Base-by-base conservation (phyloP, 2,113 vertebrate species). In the Nothocercus julius region DNA sequence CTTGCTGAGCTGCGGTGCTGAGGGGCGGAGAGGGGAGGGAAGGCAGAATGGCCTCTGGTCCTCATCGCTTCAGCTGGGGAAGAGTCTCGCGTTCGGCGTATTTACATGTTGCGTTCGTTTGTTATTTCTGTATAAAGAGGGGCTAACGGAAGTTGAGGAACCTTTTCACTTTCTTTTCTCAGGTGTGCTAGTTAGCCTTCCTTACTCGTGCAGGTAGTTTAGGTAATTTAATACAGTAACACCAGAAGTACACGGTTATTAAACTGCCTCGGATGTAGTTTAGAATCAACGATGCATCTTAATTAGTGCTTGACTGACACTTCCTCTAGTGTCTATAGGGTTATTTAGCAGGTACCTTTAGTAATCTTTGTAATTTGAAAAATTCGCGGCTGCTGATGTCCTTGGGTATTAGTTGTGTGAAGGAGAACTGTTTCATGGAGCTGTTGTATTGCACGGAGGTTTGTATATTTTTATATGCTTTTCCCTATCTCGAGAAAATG, bases 151-250 rank as follows among this genome's bases (percentile, higher is more conserved):
- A 78, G 36, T 82, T 56, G 27, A 54, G 77, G 28, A 68, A 42
- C 22, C 56, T 90, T 80, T 80, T 85, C 18, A 34, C 83, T 85
- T 64, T 32, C 49, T 49, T 87, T 82, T 67, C 36, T 34, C 76
- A 53, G 5, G 14, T 53, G 24, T 49, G 75, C 54, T 54, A 25
- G 54, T 82, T 91, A 85, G 59, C 85, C 87, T 85, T 51, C 68
- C 42, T 45, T 62, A 80, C 91, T 89, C 75, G 93, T 87, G 78
- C 75, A 91, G 78, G 77, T 76, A 63, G 72, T 63, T 80, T 70
- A 56, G 58, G 90, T 84, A 95, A 96, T 58, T 68, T 90, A 88
- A 95, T 86, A 51, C 66, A 84, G 94, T 92, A 90, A 86, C 56
- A 69, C 34, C 73, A 96, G 92, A 92, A 72, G 47, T 18, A 86